phyloP scores from a whole-genome alignment of 92 coral and sea anemone species.

The Isaurus tuberculatus region DNA sequence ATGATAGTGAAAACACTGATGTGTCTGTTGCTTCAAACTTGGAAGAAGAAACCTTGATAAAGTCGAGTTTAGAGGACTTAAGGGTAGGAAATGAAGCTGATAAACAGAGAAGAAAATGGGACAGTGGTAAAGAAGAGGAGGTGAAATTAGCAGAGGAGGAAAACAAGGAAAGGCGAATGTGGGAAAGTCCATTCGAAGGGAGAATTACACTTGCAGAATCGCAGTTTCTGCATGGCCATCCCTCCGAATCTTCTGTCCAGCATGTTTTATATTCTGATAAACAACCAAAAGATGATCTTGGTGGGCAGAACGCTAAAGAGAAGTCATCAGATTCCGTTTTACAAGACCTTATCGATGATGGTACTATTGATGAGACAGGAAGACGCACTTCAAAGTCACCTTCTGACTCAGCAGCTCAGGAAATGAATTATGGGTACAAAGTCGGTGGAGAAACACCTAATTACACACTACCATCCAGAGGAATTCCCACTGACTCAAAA shows the following conservation, averaged over 20 bases:
- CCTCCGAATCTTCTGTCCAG: slow-evolving; percentile 85
- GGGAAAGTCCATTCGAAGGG: slow-evolving; percentile 72
- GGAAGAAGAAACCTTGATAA: not conserved
- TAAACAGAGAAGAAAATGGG: slow-evolving; percentile 68
- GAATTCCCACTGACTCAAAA: slow-evolving; percentile 76
- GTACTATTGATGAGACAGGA: not conserved
- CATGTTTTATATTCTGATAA: slow-evolving; percentile 62
- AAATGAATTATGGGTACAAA: slow-evolving; percentile 54
- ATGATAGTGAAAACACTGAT: slow-evolving; percentile 58
- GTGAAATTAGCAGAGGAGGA: slow-evolving; percentile 45
- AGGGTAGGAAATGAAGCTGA: slow-evolving; percentile 14
- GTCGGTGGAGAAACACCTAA: not conserved
- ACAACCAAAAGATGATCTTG: not conserved
- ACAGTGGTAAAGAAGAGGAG: slow-evolving; percentile 38
- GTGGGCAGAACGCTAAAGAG: not conserved
- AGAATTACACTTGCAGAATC: slow-evolving; percentile 66
- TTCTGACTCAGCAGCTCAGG: slow-evolving; percentile 67
- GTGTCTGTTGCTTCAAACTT: slow-evolving; percentile 40
- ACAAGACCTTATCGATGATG: slow-evolving; percentile 16
- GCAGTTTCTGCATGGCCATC: slow-evolving; percentile 72
- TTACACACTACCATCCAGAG: slow-evolving; percentile 17
- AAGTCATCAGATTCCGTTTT: slow-evolving; percentile 23
- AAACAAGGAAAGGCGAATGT: slow-evolving; percentile 64
- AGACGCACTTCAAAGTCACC: slow-evolving; percentile 18
- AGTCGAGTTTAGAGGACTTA: not conserved